A percentile compares a stretch with the other conserved stretches of the same genome.
Evolutionary conservation across 2,888 invertebrate genomes (phyloP).

Genomic region (Caenorhabditis imperialis): DNA sequence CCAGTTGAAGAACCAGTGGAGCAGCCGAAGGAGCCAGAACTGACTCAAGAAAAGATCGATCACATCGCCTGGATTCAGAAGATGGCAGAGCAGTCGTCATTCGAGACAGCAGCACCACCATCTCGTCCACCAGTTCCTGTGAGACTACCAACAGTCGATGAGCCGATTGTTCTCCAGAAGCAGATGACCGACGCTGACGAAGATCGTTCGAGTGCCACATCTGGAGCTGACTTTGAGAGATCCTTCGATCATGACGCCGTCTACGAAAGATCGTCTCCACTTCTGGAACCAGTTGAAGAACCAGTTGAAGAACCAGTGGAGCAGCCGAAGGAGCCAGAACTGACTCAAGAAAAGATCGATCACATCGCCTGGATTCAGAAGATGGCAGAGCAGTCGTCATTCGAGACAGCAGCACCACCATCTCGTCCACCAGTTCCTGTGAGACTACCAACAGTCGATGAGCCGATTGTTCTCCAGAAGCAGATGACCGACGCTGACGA

Average conservation of each 20-base stretch:
- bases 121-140: constrained; percentile 12
- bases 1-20: constrained; percentile 25
- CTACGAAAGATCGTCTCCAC: constrained; percentile 32
- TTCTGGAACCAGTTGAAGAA: constrained; percentile 15
- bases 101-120: neutral
- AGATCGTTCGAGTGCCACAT: constrained; percentile 25
- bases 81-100: constrained; percentile 57
- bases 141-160: constrained; percentile 6
- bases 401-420: constrained; percentile 23
- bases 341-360: constrained; percentile 34
- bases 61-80: constrained; percentile 59
- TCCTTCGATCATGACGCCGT: constrained; percentile 26
- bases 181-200: neutral
- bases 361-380: constrained; percentile 53
- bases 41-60: constrained; percentile 67
- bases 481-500: too few species aligned
- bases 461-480: neutral
- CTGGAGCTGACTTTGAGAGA: constrained; percentile 24
- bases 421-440: constrained; percentile 17
- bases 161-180: neutral
- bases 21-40: constrained; percentile 24
- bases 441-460: constrained; percentile 19
- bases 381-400: constrained; percentile 54
- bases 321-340: constrained; percentile 3
- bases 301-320: neutral